These are phyloP conservation scores for Drosophila trapezifrons DNA, from an alignment of 1,140 invertebrate species.

Conservation along the genomic window DNA sequence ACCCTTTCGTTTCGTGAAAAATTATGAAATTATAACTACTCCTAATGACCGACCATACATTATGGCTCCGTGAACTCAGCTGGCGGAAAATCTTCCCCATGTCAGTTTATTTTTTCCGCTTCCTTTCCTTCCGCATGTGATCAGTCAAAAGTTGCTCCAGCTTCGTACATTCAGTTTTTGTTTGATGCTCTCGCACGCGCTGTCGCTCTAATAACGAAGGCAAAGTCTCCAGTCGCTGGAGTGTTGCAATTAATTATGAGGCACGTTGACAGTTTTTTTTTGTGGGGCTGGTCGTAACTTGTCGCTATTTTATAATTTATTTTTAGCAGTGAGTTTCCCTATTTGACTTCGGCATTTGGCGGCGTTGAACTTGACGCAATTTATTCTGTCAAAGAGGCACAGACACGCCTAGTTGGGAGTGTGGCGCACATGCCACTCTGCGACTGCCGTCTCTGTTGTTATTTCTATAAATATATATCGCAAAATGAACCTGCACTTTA, in stretches of 20 bases:
- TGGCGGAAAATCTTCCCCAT: constrained; percentile 21
- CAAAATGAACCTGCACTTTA: constrained; percentile 33
- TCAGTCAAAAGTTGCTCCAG: constrained; percentile 68
- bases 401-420: constrained; percentile 76
- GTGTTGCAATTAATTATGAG: constrained; percentile 79
- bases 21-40: constrained; percentile 57
- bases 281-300: constrained; percentile 24
- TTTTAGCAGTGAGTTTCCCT: constrained; percentile 72
- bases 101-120: constrained; percentile 25
- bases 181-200: constrained; percentile 44
- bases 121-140: constrained; percentile 72
- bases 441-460: constrained; percentile 30
- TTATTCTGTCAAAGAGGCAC: constrained; percentile 73
- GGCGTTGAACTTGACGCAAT: constrained; percentile 81
- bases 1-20: constrained; percentile 33
- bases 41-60: constrained; percentile 67
- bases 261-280: constrained; percentile 72
- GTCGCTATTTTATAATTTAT: constrained; percentile 70
- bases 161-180: constrained; percentile 26
- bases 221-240: constrained; percentile 28
- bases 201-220: constrained; percentile 47
- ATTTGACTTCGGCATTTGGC: constrained; percentile 76
- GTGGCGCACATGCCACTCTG: constrained; percentile 55
- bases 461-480: constrained; percentile 58
- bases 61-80: constrained; percentile 47